Conservation (phyloP, 2,113 vertebrate genomes). For the Bos taurus region DNA sequence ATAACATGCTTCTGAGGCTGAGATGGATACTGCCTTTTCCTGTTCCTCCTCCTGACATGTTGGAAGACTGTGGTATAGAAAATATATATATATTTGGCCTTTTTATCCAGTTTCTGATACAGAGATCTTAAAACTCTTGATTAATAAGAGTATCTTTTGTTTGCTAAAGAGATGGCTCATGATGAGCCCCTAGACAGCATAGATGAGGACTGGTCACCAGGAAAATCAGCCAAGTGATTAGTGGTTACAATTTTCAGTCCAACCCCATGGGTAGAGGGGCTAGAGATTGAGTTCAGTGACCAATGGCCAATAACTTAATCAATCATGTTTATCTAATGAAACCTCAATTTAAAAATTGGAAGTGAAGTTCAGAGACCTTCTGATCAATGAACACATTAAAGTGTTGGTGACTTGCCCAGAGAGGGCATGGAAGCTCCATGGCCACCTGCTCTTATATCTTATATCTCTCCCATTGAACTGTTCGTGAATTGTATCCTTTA, state of each 20-base stretch:
- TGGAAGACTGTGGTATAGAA: background rate
- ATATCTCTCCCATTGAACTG: too few relatives aligned
- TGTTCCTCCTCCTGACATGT: background rate
- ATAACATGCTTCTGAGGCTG: too few relatives aligned
- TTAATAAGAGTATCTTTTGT: background rate
- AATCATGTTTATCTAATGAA: background rate
- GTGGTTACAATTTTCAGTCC: background rate
- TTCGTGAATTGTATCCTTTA: background rate
- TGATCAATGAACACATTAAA: rapidly evolving
- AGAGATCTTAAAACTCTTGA: background rate
- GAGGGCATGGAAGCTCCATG: rapidly evolving
- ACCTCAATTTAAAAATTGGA: background rate
- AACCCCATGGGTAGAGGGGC: rapidly evolving
- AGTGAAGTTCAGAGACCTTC: too few relatives aligned
- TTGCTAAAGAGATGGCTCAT: background rate
- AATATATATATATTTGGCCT: too few relatives aligned
- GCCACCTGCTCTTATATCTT: background rate
- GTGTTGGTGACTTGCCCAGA: rapidly evolving
- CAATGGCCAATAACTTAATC: too few relatives aligned
- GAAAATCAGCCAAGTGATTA: background rate
- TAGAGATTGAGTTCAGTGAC: background rate
- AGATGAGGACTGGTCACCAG: background rate
- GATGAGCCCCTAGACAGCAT: background rate
- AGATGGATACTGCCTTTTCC: rapidly evolving
- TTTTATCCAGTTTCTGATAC: background rate